Base-by-base conservation (phyloP, 1,140 invertebrate genomes). In the Subanguina moxae region DNA sequence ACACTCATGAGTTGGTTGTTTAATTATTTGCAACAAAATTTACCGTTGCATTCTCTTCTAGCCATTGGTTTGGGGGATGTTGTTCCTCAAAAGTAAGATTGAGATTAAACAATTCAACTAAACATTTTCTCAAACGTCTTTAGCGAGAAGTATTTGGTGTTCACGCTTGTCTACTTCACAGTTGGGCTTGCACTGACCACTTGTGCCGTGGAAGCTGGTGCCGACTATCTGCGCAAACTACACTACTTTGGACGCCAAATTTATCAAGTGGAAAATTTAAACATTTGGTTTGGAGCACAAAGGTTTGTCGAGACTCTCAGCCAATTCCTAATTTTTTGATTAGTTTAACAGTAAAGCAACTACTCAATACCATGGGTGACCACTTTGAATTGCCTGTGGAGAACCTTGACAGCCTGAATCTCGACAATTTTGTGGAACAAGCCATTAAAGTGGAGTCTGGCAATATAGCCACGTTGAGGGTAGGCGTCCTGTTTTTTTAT, bases 161-260 rank as follows among this genome's bases (percentile, higher is more conserved):
- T 80, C 30, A 80, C 78, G 3, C 28, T 80, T 17, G 45, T 73
- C 19, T 80, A 80, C 65, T 72, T 76, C 62, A 76, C 70, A n/a
- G 58, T 80, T 23, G 78, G 78, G 1, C 62, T 80, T 0, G 78
- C 78, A 0, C 56, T 80, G 42, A 80, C 78, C 0, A 80, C 78
- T 28, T 75, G 78, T 63, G 78, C 78, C 42, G 76, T 80, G 13
- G 78, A 80, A 66, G 78, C 80, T 38, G 76, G 73, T n/a, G 69
- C 73, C 1, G 78, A 80, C 48, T 71, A 77, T 30, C 52, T 80
- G 28, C 75, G 76, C 43, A 71, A 76, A 52, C 30, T 80, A 5
- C 78, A 80, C 65, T 80, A 80, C 48, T 72, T 78, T 48, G 78
- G 78, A 15, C 56, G 78, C 27, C 73, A 76, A 56, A 70, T 80